phyloP scores from a whole-genome alignment of 2,888 invertebrate genomes.

The Homarus gammarus region DNA sequence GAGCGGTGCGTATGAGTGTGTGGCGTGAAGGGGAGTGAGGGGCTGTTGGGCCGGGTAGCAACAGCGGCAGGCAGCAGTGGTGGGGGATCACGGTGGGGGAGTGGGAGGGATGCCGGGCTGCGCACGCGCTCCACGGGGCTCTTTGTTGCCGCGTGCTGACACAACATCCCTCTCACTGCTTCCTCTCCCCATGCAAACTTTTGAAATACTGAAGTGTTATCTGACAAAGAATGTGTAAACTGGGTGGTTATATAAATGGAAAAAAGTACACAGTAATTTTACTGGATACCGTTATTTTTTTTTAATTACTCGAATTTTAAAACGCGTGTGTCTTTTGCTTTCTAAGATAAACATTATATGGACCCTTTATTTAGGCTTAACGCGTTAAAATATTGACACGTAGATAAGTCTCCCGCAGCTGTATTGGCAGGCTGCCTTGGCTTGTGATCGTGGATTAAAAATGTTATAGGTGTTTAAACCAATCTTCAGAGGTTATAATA shows the following conservation, averaged over 20 bases:
- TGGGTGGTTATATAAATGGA: neutral
- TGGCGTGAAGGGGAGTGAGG: neutral
- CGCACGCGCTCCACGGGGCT: conserved; percentile 59
- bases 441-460: no score
- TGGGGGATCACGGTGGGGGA: neutral
- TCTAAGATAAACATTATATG: no score
- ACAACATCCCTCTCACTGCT: conserved; percentile 20
- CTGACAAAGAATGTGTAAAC: neutral
- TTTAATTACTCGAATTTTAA: no score
- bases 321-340: no score
- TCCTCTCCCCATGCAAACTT: neutral
- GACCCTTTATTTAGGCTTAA: no score
- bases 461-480: no score
- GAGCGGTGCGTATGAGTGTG: neutral
- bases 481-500: no score
- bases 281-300: no score
- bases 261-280: neutral
- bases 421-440: no score
- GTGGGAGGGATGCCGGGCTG: conserved; percentile 9
- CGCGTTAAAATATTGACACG: no score
- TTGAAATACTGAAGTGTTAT: neutral
- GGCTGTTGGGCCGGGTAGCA: conserved; percentile 17
- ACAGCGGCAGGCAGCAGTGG: conserved; percentile 20
- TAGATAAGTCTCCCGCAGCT: no score
- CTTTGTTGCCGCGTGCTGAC: conserved; percentile 69